Conservation (phyloP, 2,113 vertebrate genomes). For the Leucoraja erinaceus region DNA sequence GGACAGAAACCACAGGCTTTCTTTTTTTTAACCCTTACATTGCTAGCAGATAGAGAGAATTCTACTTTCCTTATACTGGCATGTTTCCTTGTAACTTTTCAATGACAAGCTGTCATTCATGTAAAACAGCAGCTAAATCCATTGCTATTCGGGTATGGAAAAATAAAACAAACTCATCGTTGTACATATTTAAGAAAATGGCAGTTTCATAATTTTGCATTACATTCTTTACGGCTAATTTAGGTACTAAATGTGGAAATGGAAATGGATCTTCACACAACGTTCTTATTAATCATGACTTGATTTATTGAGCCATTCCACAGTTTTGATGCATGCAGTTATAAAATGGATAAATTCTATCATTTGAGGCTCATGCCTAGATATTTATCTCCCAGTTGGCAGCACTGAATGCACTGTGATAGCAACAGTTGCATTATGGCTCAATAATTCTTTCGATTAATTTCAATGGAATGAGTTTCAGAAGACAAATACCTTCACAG, state of each 20-base stretch:
- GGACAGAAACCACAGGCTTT: neutral
- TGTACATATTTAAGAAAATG: neutral
- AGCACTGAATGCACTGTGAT: too few species aligned
- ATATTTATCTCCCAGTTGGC: too few species aligned
- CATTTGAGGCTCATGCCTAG: neutral
- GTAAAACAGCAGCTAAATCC: neutral
- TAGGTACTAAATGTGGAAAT: neutral
- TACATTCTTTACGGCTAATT: neutral
- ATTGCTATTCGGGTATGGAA: too few species aligned
- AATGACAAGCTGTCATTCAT: neutral
- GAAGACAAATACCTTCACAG: too few species aligned
- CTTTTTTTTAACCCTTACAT: neutral
- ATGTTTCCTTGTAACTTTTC: neutral
- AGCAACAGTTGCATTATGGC: too few species aligned
- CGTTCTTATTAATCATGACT: neutral
- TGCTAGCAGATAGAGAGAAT: neutral
- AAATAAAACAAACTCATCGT: neutral
- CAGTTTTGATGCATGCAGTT: neutral
- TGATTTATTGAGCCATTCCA: neutral
- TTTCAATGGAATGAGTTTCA: too few species aligned
- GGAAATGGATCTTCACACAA: neutral
- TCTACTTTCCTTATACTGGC: neutral
- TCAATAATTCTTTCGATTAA: too few species aligned
- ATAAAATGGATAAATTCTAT: neutral
- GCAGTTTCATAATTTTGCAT: neutral